Conservation (phyloP, 2,113 vertebrate species). For the Trichomycterus rosablanca region DNA sequence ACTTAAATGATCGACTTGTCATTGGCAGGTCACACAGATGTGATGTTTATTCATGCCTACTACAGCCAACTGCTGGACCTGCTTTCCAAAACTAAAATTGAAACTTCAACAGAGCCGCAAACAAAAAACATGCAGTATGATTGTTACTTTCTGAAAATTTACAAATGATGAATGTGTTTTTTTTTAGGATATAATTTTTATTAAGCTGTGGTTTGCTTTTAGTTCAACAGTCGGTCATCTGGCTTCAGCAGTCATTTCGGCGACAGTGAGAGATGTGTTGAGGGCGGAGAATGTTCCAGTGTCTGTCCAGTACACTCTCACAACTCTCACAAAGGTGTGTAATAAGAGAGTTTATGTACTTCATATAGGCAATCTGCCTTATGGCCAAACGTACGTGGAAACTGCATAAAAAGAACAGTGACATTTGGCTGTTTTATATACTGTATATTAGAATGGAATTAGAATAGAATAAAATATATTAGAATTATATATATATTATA, state of each 20-base stretch:
- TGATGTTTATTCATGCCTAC: conserved; percentile 67
- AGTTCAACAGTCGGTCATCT: conserved; percentile 54
- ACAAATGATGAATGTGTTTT: neutral
- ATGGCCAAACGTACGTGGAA: too few species aligned
- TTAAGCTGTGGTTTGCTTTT: conserved; percentile 16
- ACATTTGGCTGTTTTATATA: too few species aligned
- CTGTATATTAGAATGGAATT: too few species aligned
- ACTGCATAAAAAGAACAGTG: too few species aligned
- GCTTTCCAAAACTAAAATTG: conserved; percentile 29
- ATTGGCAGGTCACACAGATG: conserved; percentile 58
- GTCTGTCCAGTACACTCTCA: conserved; percentile 66
- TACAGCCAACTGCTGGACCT: conserved; percentile 62
- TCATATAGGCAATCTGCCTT: too few species aligned
- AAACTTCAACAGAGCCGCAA: neutral
- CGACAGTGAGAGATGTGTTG: conserved; percentile 56
- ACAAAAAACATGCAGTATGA: too few species aligned
- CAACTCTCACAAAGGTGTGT: conserved; percentile 35
- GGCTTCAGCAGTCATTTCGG: conserved; percentile 68
- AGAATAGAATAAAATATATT: too few species aligned
- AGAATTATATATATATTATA: too few species aligned
- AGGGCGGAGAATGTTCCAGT: conserved; percentile 58
- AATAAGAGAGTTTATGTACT: neutral
- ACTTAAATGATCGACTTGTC: too few species aligned
- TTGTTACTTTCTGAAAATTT: neutral
- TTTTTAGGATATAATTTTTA: neutral